Conservation (phyloP, 2,113 vertebrate genomes). For the Pogonocichla stellata region DNA sequence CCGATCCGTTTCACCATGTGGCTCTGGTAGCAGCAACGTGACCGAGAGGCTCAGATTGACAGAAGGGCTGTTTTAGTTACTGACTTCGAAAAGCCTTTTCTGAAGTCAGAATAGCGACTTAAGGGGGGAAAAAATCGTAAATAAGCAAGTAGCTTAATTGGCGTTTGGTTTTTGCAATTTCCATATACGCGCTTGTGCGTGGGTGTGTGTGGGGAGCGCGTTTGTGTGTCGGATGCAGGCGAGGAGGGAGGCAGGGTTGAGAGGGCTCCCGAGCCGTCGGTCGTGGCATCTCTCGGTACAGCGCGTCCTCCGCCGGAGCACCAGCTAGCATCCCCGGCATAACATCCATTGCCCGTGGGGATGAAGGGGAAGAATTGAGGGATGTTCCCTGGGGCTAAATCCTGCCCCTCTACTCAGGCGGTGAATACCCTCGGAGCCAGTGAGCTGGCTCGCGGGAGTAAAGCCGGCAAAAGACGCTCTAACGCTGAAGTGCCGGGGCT, state of each 20-base stretch:
- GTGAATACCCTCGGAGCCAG: background rate
- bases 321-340: background rate
- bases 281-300: background rate
- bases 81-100: background rate
- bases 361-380: background rate
- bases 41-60: background rate
- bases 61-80: background rate
- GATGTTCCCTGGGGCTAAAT: background rate
- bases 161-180: background rate
- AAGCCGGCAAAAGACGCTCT: background rate
- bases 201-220: background rate
- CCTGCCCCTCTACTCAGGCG: background rate
- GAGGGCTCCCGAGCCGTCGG: background rate
- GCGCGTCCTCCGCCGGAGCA: background rate
- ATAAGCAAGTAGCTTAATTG: conserved; percentile 10
- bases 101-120: background rate
- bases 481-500: background rate
- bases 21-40: background rate
- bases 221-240: background rate
- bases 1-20: background rate
- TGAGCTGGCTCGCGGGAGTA: background rate
- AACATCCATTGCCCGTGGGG: background rate
- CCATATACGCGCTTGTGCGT: background rate
- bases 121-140: background rate
- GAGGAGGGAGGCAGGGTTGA: background rate